Conservation (phyloP, 2,797 vertebrate species). For the Poeciliopsis infans region DNA sequence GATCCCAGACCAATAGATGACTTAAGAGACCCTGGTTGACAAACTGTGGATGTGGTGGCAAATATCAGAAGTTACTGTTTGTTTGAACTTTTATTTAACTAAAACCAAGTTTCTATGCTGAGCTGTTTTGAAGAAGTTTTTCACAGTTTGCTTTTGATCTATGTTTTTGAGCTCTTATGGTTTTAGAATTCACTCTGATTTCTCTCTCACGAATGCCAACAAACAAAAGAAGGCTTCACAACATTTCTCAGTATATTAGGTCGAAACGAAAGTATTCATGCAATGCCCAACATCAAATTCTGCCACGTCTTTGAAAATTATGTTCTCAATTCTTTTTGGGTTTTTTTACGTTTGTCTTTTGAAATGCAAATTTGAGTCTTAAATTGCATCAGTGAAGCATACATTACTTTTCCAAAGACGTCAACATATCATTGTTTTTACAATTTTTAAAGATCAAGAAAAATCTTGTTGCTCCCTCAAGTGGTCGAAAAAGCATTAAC, state of each 20-base stretch:
- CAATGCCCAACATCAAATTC: not conserved
- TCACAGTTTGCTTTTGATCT: not conserved
- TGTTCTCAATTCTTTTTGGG: not conserved
- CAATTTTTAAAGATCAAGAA: not conserved
- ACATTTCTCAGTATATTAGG: constrained; percentile 22
- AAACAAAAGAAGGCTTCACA: constrained; percentile 14
- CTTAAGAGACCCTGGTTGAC: constrained; percentile 21
- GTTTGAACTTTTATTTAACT: constrained; percentile 13
- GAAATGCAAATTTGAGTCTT: not conserved
- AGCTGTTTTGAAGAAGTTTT: constrained; percentile 27
- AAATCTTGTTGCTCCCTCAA: not conserved
- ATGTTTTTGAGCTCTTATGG: not conserved
- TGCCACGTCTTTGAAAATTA: not conserved
- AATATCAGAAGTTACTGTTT: constrained; percentile 38
- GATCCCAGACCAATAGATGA: constrained; percentile 31
- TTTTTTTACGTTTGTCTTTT: not conserved
- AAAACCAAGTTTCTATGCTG: constrained; percentile 2
- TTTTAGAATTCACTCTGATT: not conserved
- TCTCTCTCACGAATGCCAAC: constrained; percentile 11
- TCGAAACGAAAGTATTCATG: not conserved
- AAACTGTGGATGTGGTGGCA: constrained; percentile 32
- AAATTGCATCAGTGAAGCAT: not conserved
- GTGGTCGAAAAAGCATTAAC: not conserved
- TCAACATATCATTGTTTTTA: not conserved
- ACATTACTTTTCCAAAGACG: not conserved